phyloP scores from a whole-genome alignment of 2,797 vertebrate genomes.

The Sternarchorhynchus goeldii region DNA sequence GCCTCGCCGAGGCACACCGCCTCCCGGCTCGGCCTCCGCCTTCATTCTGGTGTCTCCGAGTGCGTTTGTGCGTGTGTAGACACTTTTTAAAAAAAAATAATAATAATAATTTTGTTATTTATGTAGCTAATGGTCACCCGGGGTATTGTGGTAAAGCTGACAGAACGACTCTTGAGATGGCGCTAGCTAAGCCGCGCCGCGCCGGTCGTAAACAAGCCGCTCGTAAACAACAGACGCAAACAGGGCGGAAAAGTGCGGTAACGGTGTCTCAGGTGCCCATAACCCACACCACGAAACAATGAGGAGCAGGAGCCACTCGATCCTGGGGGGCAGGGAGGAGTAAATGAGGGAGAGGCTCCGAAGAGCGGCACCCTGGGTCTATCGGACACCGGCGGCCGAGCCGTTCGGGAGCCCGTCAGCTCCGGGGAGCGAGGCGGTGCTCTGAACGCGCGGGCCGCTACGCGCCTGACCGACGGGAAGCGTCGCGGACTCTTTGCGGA shows the following conservation, averaged over 20 bases:
- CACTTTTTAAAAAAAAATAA: no score
- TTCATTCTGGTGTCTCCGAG: neutral
- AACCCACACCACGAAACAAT: neutral
- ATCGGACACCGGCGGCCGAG: no score
- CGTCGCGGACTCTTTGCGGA: no score
- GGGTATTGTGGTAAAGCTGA: conserved; percentile 19
- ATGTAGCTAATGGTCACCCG: conserved; percentile 11
- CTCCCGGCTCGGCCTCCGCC: neutral
- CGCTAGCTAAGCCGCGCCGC: neutral
- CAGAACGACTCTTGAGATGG: neutral
- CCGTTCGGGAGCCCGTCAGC: no score
- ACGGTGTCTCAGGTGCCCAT: neutral
- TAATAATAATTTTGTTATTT: neutral
- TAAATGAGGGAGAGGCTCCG: neutral
- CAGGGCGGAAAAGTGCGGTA: neutral
- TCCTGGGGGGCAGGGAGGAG: no score
- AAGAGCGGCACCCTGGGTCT: no score
- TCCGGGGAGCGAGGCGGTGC: no score
- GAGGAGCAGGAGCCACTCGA: no score
- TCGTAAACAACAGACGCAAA: neutral
- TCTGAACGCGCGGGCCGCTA: no score
- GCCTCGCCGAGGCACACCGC: neutral
- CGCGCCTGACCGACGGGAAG: no score
- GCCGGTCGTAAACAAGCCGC: neutral
- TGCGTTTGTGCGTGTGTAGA: neutral